Evolutionary conservation across 2,797 vertebrate species (phyloP), one percentile per base, ranked within the genome.

Genomic region (Odontamblyopus lacepedii): DNA sequence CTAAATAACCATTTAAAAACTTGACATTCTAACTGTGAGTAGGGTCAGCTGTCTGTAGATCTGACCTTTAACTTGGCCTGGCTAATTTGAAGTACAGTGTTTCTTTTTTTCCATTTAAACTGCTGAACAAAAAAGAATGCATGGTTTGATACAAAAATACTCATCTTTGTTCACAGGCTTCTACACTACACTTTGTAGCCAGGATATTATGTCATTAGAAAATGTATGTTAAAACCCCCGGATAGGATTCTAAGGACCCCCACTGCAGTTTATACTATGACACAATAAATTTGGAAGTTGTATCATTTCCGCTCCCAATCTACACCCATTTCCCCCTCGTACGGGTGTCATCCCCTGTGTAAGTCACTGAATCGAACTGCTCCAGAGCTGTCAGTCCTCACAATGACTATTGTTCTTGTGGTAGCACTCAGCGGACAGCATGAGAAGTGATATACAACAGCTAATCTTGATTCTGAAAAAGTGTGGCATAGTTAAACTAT

Each of bases 391-490:
- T 90, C 88, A 90, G 70, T 70, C 71, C 77, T 80, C 78, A 90
- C 92, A 92, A 91, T 92, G 80, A 6, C 76, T 76, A 92, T 92
- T 93, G 92, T 92, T 91, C 84, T 76, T 64, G 76, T 75, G 69
- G 76, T 67, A 77, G 80, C 73, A 70, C 60, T 74, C 77, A 76
- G 75, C 16, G 85, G 83, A 85, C 82, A 79, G 72, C 30, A 72
- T 35, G 72, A 82, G 75, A 83, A 73, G 60, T 63, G 74, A 77
- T 75, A 55, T 64, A 62, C 18, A 3, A 75, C 67, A 70, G 72
- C 71, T 77, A 76, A 65, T 79, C 67, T 66, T 19, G 62, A 38
- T 53, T 1, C 30, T 72, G 6, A 78, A 27, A 60, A 38, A 8
- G 8, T 9, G 61, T 38, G 7, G 16, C 29, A 63, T 5, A n/a